Evolutionary conservation across 2,113 vertebrate species (phyloP), one percentile per base, ranked within the genome.

Genomic region (Ceyx margarethae): DNA sequence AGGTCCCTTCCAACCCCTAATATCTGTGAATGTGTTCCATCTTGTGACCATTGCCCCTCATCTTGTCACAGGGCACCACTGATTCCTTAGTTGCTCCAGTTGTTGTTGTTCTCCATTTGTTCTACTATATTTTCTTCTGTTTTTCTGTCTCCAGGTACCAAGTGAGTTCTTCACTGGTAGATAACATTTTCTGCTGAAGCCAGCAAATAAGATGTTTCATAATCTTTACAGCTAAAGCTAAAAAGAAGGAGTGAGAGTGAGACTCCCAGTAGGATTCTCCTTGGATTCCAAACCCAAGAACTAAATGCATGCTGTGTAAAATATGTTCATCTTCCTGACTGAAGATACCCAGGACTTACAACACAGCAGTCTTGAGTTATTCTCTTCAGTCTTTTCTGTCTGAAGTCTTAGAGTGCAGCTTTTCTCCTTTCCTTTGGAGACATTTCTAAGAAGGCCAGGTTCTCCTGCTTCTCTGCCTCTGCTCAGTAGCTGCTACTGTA

Each of bases 301-400:
- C 60, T 62, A 50, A 66, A 46, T 25, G 21, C 12, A 11, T 58
- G 9, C 29, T 74, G 62, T 74, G 35, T 58, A 26, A 56, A 68
- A 13, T 48, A 31, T 19, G 4, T 84, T 18, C 29, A 10, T 46
- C 45, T 40, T 81, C 67, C 61, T 64, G 13, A 10, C 13, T 33
- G 48, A 75, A 60, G 19, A 9, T 11, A 11, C 0, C 7, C 5
- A 6, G 11, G 20, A 18, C 2, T 46, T 53, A 23, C 0, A 71
- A 35, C 8, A 29, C 33, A 54, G 11, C 13, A 29, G 40, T 21
- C 3, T 50, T 1, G 53, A 76, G 9, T 25, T 25, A 67, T 6
- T 64, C 40, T 67, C 74, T 81, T 69, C 51, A 43, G 33, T 31
- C n/a, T 57, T 79, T 65, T 14, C 10, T 31, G 1, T 54, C 72